Evolutionary conservation across 2,888 invertebrate species (phyloP), one percentile per base, ranked within the genome.

Genomic region (Drosophila prolongata): DNA sequence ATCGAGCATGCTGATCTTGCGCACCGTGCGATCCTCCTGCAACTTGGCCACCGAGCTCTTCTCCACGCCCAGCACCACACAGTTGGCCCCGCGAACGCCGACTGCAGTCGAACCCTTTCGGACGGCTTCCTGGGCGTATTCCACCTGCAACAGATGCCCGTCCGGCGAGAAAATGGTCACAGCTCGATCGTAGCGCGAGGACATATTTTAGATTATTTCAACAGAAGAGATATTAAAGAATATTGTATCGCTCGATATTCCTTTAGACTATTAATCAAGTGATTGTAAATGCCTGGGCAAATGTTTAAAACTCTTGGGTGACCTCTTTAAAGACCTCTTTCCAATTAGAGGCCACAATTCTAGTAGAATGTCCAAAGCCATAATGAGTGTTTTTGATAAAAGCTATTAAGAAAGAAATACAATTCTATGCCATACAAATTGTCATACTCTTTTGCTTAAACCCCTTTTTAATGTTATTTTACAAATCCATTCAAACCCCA

Each of bases 91-190:
- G 80, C 98, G 94, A 3, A 99, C 98, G 62, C 99, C 99, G 75
- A 99, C 99, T 91, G 99, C 99, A 59, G 99, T 99, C n/a, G 99
- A 99, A 76, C 99, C 99, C 93, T 99, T 99, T 80, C 99, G 96
- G 40, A 99, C 99, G 43, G 99, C 99, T 94, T 99, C 99, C 93
- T 99, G 99, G 38, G 99, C 99, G 93, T 99, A 99, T 94, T 99
- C 99, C 13, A 99, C 99, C 94, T 99, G 99, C 85, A 99, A 95
- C 80, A 99, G 94, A 94, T 99, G 99, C 6, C 99, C 99, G 93
- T 99, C 99, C 8, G 99, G 99, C 13, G 99, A 99, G 93, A 99
- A 99, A 86, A 99, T 99, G 73, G 99, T 99, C 90, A 99, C 99
- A 90, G 99, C 99, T 93, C 99, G 95, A 94, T 99, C 99, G 93